Conservation (phyloP, 1,140 invertebrate genomes). For the Microplitis mediator region DNA sequence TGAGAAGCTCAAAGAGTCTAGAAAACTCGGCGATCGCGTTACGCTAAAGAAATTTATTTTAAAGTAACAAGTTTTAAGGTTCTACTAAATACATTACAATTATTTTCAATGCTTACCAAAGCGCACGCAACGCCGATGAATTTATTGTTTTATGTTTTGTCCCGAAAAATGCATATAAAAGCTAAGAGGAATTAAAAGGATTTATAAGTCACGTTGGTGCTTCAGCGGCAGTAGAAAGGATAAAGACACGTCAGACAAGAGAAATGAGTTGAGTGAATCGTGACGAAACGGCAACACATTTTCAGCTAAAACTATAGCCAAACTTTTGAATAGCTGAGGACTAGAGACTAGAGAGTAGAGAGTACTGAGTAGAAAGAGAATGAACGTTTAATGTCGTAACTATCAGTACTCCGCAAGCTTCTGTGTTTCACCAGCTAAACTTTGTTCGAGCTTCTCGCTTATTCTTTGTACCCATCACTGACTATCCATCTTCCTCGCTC, state of each 20-base stretch:
- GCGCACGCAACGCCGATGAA: neutral
- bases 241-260: neutral
- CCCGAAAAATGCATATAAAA: too few species aligned
- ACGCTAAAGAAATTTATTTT: too few species aligned
- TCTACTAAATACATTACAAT: too few species aligned
- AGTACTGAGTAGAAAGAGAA: neutral
- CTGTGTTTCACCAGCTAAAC: conserved; percentile 26
- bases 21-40: too few species aligned
- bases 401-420: conserved; percentile 28
- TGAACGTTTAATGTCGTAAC: conserved; percentile 30
- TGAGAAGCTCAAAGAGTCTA: too few species aligned
- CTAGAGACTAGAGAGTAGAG: neutral
- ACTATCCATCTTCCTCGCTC: neutral
- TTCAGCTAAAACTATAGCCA: neutral
- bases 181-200: too few species aligned
- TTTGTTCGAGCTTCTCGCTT: conserved; percentile 17
- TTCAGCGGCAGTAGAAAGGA: too few species aligned
- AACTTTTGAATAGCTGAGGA: neutral
- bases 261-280: neutral
- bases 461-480: neutral
- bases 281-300: neutral
- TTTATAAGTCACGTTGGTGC: too few species aligned
- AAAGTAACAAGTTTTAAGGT: too few species aligned
- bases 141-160: neutral
- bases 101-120: too few species aligned